Percentiles rank a stretch among this genome's conserved stretches.
Evolutionary conservation across 2,797 vertebrate species (phyloP).

Genomic region (Hydrolagus colliei): DNA sequence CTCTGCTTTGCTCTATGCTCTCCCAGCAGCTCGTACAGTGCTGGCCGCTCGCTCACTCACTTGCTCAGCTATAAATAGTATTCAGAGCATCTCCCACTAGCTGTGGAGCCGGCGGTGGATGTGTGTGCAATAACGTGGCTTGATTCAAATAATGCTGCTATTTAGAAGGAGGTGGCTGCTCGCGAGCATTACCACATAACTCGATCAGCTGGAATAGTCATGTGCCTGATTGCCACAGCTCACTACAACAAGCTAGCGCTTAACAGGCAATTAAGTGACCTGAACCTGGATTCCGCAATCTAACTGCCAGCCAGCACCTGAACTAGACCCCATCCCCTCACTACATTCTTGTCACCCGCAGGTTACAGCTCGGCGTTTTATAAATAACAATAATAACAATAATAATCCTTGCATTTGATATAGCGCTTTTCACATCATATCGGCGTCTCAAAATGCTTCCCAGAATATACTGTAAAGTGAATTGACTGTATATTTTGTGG

Average conservation of each 20-base stretch:
- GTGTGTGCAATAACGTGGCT: not conserved
- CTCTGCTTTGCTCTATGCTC: too few species aligned
- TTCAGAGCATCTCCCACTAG: not conserved
- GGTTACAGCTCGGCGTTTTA: not conserved
- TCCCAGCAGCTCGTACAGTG: not conserved
- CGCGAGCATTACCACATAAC: constrained; percentile 7
- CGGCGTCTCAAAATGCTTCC: too few species aligned
- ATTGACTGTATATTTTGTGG: too few species aligned
- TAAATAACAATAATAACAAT: too few species aligned
- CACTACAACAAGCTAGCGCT: not conserved
- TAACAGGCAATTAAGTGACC: too few species aligned
- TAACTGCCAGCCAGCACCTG: not conserved
- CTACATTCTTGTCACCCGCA: not conserved
- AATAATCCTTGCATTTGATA: too few species aligned
- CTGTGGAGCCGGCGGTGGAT: not conserved
- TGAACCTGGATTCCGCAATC: too few species aligned
- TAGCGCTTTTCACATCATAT: too few species aligned
- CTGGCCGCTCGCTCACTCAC: not conserved
- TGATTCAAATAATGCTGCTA: constrained; percentile 29
- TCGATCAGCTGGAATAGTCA: constrained; percentile 12
- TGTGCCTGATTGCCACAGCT: not conserved
- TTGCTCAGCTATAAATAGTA: not conserved
- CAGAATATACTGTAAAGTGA: too few species aligned
- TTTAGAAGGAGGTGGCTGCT: constrained; percentile 16
- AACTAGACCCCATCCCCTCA: not conserved